Base-by-base conservation (phyloP, 2,113 vertebrate species). In the Callipepla squamata region DNA sequence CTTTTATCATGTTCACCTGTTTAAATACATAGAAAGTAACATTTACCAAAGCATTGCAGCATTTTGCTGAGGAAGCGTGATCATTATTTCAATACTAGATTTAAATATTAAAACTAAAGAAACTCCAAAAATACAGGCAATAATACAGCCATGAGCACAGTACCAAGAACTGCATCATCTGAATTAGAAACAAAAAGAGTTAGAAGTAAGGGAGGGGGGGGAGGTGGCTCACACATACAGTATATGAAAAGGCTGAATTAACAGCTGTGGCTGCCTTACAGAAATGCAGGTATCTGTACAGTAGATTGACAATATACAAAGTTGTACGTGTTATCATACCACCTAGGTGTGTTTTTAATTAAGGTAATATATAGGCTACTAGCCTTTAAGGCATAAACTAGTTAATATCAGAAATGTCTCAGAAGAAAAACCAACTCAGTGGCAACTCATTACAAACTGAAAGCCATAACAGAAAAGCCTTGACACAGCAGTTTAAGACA, bases 1-100 rank as follows among this genome's bases (percentile, higher is more conserved):
- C 99, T 98, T 99, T 99, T 90, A 99, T 99, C 99, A 99, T 99
- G 96, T 99, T 99, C 96, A 99, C 99, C 99, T 99, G 96, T 89
- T 92, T 44, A 87, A 95, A 95, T 13, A 96, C 2, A 89, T 23
- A 94, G 88, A 72, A 94, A 80, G 51, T 30, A 82, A n/a, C 50
- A 89, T 63, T 95, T 82, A 90, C 8, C 26, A 68, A 88, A 87
- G 23, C 1, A 6, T 4, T 59, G 42, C 12, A 77, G 50, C 32
- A 91, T 21, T 30, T 79, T 44, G 25, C n/a, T 66, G 44, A 25
- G 69, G 4, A 38, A 51, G 13, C 8, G 32, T 8, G 28, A 23
- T 65, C 38, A 34, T 36, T 21, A 65, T 44, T 19, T 61, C 55
- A 34, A 77, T 65, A 45, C 16, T 55, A 40, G 17, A 78, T 38